Evolutionary conservation across 2,888 invertebrate genomes (phyloP).

Genomic region (Fragum whitleyi): DNA sequence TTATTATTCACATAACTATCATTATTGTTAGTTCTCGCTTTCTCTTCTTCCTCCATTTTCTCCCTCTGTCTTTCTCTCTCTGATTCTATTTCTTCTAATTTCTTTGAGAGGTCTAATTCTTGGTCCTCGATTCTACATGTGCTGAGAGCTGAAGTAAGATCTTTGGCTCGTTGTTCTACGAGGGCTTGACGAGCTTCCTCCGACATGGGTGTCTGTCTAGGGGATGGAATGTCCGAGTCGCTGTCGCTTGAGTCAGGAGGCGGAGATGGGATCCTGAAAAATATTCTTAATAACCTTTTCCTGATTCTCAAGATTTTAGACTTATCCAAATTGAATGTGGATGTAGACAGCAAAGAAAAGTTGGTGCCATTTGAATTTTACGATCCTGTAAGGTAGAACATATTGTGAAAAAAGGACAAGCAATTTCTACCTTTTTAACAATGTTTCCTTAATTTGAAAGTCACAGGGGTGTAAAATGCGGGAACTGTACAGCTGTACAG

Average conservation of each 20-base stretch:
- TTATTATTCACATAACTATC: conserved; percentile 48
- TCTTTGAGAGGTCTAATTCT: conserved; percentile 41
- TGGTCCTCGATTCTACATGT: conserved; percentile 40
- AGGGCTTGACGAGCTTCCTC: conserved; percentile 46
- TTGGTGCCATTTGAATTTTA: too few species aligned
- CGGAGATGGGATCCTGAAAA: conserved; percentile 33
- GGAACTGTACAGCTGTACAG: too few species aligned
- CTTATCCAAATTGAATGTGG: too few species aligned
- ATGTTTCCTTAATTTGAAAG: too few species aligned
- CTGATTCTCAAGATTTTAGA: too few species aligned
- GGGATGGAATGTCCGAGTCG: conserved; percentile 36
- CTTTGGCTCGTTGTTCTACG: conserved; percentile 48
- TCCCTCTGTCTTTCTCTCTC: conserved; percentile 49
- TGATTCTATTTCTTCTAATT: conserved; percentile 45
- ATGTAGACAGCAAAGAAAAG: too few species aligned
- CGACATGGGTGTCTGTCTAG: conserved; percentile 33
- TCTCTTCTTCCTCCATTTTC: conserved; percentile 34
- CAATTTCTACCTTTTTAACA: too few species aligned
- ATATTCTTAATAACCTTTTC: too few species aligned
- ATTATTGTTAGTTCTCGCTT: conserved; percentile 40
- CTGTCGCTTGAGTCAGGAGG: conserved; percentile 28
- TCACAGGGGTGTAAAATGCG: too few species aligned
- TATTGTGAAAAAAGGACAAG: too few species aligned
- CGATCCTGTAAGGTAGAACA: too few species aligned
- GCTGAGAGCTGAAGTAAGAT: conserved; percentile 56